phyloP scores from a whole-genome alignment of 2,888 invertebrate genomes.

The Catocala sponsa region DNA sequence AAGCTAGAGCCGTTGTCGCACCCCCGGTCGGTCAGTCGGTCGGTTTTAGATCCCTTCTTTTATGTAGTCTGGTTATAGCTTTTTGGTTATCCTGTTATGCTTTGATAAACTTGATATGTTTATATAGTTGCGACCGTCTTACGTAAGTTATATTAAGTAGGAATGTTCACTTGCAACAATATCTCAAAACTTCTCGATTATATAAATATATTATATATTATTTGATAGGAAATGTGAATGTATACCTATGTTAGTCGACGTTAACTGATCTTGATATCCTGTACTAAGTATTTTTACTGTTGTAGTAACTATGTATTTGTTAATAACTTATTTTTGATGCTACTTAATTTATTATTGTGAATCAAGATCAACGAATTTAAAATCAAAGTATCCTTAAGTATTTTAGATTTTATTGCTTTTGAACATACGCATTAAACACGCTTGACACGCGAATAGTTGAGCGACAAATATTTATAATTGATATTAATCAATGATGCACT shows the following conservation, averaged over 20 bases:
- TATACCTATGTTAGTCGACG: no score
- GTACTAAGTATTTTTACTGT: neutral
- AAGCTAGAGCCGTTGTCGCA: no score
- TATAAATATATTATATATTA: neutral
- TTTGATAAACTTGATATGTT: neutral
- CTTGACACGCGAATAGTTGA: no score
- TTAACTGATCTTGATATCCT: constrained; percentile 3
- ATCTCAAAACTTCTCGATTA: neutral
- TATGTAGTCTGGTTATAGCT: no score
- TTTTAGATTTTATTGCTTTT: constrained; percentile 15
- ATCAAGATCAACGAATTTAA: constrained; percentile 23
- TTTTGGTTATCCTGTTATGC: no score
- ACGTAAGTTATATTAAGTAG: neutral
- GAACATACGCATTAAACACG: constrained; percentile 6
- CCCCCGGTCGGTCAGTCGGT: no score
- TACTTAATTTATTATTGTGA: neutral
- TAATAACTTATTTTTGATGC: constrained; percentile 1
- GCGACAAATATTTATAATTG: neutral
- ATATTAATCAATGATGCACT: no score
- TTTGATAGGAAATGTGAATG: constrained; percentile 1
- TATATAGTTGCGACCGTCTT: no score
- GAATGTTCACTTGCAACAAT: neutral
- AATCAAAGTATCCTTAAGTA: constrained; percentile 16
- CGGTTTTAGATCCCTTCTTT: no score
- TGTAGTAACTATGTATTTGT: neutral